Evolutionary conservation across 2,797 vertebrate genomes (phyloP), one percentile per base, ranked within the genome.

Genomic region (Oreochromis grahami): DNA sequence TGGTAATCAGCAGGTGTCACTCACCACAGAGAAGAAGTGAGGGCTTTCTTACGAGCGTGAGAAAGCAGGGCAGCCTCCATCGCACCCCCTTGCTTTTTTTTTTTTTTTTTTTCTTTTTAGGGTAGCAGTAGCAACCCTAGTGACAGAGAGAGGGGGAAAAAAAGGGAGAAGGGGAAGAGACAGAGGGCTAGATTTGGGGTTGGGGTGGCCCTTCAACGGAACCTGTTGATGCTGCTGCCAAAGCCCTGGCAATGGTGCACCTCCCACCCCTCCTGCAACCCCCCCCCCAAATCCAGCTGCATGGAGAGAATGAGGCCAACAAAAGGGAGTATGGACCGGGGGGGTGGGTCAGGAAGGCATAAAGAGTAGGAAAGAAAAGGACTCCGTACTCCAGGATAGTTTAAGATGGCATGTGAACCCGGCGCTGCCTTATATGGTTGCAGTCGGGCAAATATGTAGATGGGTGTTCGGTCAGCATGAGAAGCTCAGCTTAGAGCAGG

Each of bases 1-100:
- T 97, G 97, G 96, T 98, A 98, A 98, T 98, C 97, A 97, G 97
- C 97, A 98, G 97, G 97, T 98, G 97, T 97, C 96, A 95, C 95
- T 96, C 95, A 96, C 96, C 90, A 95, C 87, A 7, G 96, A 97
- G 96, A 97, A 96, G 96, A 97, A 97, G 95, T 95, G 95, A 96
- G 93, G 95, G 95, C 96, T 97, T 96, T 97, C 97, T 97, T 96
- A 95, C 72, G 94, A 98, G 97, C 97, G 96, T 98, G 97, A 98
- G 97, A 98, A 98, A 96, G 95, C 95, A 90, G 93, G 94, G 93
- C 95, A 94, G 95, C 89, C 91, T 94, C 94, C 90, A 93, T 91
- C 91, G 79, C 88, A 38, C 86, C 85, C 90, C 86, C 86, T 82
- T 80, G 76, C 77, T 58, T 86, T 86, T 87, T 88, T 51, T 19